A percentile compares a stretch with the other conserved stretches of the same genome.
Evolutionary conservation across 2,888 invertebrate genomes (phyloP).

Genomic region (Netelia melanura): DNA sequence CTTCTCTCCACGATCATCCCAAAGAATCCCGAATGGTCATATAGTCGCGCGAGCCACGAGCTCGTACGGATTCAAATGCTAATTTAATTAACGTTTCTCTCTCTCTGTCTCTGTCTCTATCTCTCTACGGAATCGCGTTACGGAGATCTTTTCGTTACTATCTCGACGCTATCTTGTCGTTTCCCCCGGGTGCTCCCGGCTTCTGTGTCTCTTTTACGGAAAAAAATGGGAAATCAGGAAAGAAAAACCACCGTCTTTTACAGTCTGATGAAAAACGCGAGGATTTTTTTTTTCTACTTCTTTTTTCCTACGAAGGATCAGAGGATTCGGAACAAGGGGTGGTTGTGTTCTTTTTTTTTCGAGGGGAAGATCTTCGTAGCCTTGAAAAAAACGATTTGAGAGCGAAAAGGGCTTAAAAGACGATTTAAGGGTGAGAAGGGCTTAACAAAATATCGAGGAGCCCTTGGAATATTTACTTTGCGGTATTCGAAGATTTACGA

Average conservation of each 20-base stretch:
- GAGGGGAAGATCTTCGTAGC: not conserved
- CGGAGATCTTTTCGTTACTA: constrained; percentile 53
- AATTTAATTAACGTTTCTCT: constrained; percentile 76
- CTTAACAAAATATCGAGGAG: not conserved
- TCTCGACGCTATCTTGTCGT: constrained; percentile 25
- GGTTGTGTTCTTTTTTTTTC: not conserved
- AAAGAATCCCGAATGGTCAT: constrained; percentile 57
- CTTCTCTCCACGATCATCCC: constrained; percentile 46
- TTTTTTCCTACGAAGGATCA: not conserved
- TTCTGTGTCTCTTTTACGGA: constrained; percentile 13
- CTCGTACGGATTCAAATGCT: constrained; percentile 63
- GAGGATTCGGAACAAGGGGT: not conserved
- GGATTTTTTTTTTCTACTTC: constrained; percentile 1
- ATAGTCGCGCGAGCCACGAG: not conserved
- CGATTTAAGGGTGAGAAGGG: not conserved
- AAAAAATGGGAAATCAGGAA: not conserved
- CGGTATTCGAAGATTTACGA: not conserved
- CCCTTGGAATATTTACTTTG: not conserved
- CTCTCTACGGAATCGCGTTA: constrained; percentile 58
- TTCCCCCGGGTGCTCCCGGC: not conserved
- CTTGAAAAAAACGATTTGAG: not conserved
- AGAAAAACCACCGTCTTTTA: constrained; percentile 10
- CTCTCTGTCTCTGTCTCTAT: constrained; percentile 1
- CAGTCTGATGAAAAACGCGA: constrained; percentile 1
- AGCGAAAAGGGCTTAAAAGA: not conserved